These are phyloP conservation scores for Miniopterus natalensis DNA, from an alignment of 2,113 vertebrate genomes.

Conservation along the genomic window DNA sequence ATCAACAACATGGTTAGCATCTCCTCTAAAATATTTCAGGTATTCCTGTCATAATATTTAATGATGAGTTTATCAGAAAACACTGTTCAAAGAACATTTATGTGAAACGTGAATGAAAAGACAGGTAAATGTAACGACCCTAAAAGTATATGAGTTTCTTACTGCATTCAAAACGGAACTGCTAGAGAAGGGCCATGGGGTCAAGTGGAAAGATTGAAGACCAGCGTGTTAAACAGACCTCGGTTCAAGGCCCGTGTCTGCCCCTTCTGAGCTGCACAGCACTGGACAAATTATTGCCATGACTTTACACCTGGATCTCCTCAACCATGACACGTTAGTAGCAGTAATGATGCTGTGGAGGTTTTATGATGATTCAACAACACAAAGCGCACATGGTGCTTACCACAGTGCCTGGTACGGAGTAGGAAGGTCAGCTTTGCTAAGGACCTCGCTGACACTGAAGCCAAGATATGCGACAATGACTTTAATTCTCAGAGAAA, in stretches of 20 bases:
- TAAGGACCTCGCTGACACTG: slow-evolving; percentile 12
- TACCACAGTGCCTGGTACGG: background rate
- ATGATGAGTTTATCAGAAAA: slow-evolving; percentile 73
- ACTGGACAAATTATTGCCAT: background rate
- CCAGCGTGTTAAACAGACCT: background rate
- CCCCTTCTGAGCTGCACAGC: background rate
- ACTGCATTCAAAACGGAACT: background rate
- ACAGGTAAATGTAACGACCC: slow-evolving; percentile 53
- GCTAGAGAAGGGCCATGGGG: background rate
- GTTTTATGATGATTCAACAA: background rate
- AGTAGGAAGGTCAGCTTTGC: background rate
- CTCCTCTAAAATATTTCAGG: slow-evolving; percentile 73
- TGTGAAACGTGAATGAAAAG: slow-evolving; percentile 63
- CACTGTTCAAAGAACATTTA: slow-evolving; percentile 61
- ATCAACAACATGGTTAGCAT: background rate
- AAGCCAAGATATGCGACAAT: background rate
- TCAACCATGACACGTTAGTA: background rate
- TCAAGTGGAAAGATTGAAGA: background rate
- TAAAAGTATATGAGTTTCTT: background rate
- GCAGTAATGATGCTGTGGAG: background rate
- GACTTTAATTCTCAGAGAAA: background rate
- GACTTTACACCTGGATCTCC: background rate
- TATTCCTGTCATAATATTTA: slow-evolving; percentile 77
- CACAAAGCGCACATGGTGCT: background rate
- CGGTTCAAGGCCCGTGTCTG: background rate